Evolutionary conservation across 2,113 vertebrate genomes (phyloP).

Genomic region (Barnardius zonarius): DNA sequence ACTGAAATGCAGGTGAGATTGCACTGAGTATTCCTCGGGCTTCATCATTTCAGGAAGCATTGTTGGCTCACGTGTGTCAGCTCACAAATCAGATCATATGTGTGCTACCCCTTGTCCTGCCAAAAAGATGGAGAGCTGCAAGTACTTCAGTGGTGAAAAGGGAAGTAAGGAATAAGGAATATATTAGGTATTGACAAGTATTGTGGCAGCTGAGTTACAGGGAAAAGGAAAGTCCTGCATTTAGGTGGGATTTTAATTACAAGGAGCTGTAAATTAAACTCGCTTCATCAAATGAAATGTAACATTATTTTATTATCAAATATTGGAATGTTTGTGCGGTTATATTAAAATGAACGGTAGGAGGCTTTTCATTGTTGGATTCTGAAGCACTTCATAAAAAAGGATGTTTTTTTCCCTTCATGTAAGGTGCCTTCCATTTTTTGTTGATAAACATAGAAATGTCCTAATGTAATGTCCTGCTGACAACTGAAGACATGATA

Average conservation of each 20-base stretch:
- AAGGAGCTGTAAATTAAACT: not conserved
- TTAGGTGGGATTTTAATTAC: not conserved
- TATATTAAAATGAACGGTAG: not conserved
- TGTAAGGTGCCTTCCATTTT: not conserved
- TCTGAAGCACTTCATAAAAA: not conserved
- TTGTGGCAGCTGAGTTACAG: not conserved
- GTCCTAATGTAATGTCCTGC: not conserved
- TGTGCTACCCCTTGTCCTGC: not conserved
- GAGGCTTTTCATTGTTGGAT: not conserved
- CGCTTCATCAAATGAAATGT: not conserved
- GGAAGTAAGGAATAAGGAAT: not conserved
- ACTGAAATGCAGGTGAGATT: not conserved
- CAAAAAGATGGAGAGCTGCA: not conserved
- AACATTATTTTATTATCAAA: not conserved
- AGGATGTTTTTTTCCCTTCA: not conserved
- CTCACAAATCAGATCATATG: not conserved
- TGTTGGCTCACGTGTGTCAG: not conserved
- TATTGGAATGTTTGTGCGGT: not conserved
- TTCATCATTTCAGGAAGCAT: not conserved
- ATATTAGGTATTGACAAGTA: not conserved
- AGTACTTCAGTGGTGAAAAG: not conserved
- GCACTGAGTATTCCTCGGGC: not conserved
- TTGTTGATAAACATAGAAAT: not conserved
- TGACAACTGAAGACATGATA: not conserved
- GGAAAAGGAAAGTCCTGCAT: not conserved